Evolutionary conservation across 2,888 invertebrate species (phyloP).

Genomic region (Malachius bipustulatus): DNA sequence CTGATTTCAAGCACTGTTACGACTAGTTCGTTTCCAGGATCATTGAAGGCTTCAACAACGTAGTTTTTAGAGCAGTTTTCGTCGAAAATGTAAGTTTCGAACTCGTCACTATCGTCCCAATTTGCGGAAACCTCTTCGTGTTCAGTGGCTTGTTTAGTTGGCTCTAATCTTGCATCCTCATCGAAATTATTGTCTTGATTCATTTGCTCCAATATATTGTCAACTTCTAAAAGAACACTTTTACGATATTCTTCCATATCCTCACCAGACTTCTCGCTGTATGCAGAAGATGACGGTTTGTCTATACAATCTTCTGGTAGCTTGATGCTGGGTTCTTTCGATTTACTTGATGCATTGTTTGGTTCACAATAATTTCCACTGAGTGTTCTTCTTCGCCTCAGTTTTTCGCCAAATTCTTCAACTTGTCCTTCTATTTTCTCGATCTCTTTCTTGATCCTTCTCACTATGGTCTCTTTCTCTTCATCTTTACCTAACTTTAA

Average conservation of each 20-base stretch:
- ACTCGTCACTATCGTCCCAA: constrained; percentile 11
- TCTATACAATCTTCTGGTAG: no score
- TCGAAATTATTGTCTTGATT: constrained; percentile 20
- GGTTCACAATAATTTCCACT: no score
- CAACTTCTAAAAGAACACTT: constrained; percentile 19
- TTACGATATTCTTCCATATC: constrained; percentile 20
- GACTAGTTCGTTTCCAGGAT: constrained; percentile 25
- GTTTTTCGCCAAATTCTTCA: constrained; percentile 10
- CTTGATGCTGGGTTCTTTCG: no score
- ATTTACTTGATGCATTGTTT: no score
- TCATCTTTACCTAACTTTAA: no score
- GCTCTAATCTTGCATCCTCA: constrained; percentile 18
- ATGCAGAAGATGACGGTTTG: no score
- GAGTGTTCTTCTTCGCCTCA: constrained; percentile 9
- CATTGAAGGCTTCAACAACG: constrained; percentile 29
- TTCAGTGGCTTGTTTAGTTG: constrained; percentile 13
- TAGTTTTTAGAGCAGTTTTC: constrained; percentile 17
- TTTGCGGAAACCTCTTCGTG: neutral
- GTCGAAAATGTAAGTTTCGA: constrained; percentile 18
- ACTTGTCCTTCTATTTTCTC: constrained; percentile 4
- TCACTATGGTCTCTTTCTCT: no score
- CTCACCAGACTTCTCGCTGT: no score
- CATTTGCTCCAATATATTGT: constrained; percentile 21
- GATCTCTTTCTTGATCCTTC: no score
- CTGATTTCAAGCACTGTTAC: constrained; percentile 23